Conservation (phyloP, 37 sponge, comb jelly and placozoan species). For the Agelas oroides region DNA sequence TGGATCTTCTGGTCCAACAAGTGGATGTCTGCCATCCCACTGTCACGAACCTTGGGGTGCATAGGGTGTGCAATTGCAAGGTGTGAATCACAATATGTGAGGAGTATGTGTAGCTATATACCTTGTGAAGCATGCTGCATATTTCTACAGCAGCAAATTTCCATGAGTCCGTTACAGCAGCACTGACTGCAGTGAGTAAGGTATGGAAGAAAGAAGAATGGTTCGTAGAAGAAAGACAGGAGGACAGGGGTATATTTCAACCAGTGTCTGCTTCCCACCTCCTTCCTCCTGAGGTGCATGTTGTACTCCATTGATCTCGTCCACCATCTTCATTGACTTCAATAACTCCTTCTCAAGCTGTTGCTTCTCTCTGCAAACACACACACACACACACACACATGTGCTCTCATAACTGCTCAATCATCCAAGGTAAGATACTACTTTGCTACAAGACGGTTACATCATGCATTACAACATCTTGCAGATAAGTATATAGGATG, state of each 20-base stretch:
- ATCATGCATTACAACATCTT: too few relatives aligned
- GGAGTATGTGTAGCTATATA: too few relatives aligned
- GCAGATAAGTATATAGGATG: too few relatives aligned
- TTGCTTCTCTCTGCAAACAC: slow-evolving; percentile 42
- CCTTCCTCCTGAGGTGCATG: not conserved
- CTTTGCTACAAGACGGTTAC: too few relatives aligned
- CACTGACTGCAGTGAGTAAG: slow-evolving; percentile 1
- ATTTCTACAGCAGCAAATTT: slow-evolving; percentile 73
- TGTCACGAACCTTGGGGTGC: not conserved
- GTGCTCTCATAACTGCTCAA: too few relatives aligned
- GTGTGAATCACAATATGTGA: too few relatives aligned
- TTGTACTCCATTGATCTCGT: not conserved
- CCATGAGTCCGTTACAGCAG: slow-evolving; percentile 41
- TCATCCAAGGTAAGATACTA: not conserved
- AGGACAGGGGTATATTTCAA: not conserved
- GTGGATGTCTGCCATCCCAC: slow-evolving; percentile 7
- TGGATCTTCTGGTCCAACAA: slow-evolving; percentile 30
- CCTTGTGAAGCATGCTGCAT: slow-evolving; percentile 29
- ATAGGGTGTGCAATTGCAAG: too few relatives aligned
- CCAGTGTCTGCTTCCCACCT: not conserved
- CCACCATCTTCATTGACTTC: slow-evolving; percentile 13
- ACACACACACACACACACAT: not conserved
- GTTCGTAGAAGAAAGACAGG: not conserved
- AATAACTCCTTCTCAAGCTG: slow-evolving; percentile 44
- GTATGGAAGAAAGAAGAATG: not conserved